phyloP scores from a whole-genome alignment of 2,888 invertebrate species.

The Eurytoma californica region DNA sequence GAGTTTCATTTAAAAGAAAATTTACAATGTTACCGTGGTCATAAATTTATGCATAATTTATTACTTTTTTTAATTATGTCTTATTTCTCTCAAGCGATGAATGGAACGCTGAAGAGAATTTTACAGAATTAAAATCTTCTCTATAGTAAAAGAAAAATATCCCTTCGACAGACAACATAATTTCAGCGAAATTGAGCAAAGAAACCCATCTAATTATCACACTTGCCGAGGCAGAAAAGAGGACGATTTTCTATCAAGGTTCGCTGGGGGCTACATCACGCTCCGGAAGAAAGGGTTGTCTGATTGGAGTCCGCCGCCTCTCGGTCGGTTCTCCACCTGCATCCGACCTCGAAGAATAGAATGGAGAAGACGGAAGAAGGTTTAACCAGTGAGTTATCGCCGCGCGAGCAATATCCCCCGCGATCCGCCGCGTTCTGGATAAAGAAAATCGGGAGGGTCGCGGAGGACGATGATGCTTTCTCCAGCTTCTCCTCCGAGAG shows the following conservation, averaged over 20 bases:
- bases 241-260: conserved; percentile 47
- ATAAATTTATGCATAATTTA: background rate
- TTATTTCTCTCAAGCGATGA: no score
- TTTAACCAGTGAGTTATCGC: conserved; percentile 51
- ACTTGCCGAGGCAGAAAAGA: conserved; percentile 47
- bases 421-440: conserved; percentile 31
- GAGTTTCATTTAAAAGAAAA: background rate
- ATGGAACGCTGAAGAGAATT: no score
- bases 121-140: no score
- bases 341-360: conserved; percentile 37
- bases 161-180: background rate
- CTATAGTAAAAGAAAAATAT: background rate
- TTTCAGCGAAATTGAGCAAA: conserved; percentile 31
- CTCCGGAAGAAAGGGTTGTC: conserved; percentile 47
- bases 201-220: conserved; percentile 52
- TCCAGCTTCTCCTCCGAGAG: conserved; percentile 18
- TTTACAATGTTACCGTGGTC: background rate
- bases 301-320: conserved; percentile 41
- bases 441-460: conserved; percentile 53
- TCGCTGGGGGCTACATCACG: background rate
- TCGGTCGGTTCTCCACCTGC: background rate
- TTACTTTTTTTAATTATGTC: no score
- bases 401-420: conserved; percentile 51
- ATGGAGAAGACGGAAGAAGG: conserved; percentile 50
- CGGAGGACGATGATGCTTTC: conserved; percentile 33